Evolutionary conservation across 2,888 invertebrate species (phyloP).

Genomic region (Diarsia dahlii): DNA sequence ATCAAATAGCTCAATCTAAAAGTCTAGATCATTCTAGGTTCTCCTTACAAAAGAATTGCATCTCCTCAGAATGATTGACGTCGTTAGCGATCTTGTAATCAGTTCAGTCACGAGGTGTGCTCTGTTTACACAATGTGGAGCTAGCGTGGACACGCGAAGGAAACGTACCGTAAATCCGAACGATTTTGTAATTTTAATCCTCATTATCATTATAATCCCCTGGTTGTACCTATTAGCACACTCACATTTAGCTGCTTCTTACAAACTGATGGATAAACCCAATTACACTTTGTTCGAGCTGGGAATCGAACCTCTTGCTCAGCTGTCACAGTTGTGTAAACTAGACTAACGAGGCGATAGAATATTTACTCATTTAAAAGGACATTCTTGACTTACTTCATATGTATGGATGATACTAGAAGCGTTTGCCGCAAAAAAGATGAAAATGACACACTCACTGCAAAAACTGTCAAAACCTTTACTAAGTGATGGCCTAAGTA

Average conservation of each 20-base stretch:
- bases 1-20: not conserved
- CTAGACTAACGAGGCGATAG: not conserved
- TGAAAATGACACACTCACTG: not conserved
- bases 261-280: not conserved
- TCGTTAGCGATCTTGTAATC: conserved; percentile 55
- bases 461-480: too few relatives aligned
- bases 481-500: too few relatives aligned
- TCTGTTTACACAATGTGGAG: not conserved
- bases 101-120: conserved; percentile 21
- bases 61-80: conserved; percentile 67
- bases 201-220: not conserved
- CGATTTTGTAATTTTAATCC: not conserved
- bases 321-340: not conserved
- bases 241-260: not conserved
- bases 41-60: conserved; percentile 43
- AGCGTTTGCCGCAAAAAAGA: not conserved
- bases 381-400: not conserved
- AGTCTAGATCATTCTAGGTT: not conserved
- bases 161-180: not conserved
- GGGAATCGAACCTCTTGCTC: not conserved
- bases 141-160: not conserved
- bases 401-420: not conserved
- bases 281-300: not conserved
- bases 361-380: not conserved
- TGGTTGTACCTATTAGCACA: not conserved